Conservation (phyloP, 2,113 vertebrate species). For the Lepus timidus region DNA sequence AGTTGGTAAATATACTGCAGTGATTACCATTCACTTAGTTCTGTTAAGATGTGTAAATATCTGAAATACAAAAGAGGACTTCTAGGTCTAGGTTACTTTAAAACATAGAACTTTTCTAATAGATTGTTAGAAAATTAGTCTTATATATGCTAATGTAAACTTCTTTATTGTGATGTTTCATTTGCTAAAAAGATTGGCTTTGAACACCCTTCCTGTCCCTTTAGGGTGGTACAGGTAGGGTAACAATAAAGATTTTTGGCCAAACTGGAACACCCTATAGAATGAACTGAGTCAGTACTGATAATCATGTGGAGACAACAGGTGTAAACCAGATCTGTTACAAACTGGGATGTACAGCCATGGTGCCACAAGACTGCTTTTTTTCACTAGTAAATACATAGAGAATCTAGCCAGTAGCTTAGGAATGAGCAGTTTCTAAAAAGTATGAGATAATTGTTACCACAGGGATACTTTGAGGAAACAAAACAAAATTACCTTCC, state of each 20-base stretch:
- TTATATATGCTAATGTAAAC: not conserved
- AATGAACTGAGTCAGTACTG: not conserved
- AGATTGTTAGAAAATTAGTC: not conserved
- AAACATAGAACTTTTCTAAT: not conserved
- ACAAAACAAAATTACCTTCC: conserved; percentile 74
- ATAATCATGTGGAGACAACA: not conserved
- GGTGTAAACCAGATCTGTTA: not conserved
- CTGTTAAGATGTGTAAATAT: not conserved
- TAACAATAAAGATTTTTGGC: not conserved
- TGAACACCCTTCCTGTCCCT: not conserved
- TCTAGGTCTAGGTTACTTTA: not conserved
- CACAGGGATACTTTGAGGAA: conserved; percentile 69
- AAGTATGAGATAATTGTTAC: conserved; percentile 75
- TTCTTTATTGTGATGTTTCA: not conserved
- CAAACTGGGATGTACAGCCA: not conserved
- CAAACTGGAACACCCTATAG: not conserved
- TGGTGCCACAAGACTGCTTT: not conserved
- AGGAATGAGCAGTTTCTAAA: conserved; percentile 26
- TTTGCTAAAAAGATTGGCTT: not conserved
- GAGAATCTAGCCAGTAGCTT: conserved; percentile 3
- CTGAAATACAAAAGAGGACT: not conserved
- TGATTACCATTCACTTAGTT: not conserved
- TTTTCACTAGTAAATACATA: not conserved
- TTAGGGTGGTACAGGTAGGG: not conserved
- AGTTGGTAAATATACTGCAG: conserved; percentile 12